Percentiles rank a stretch among this genome's conserved stretches.
phyloP scores from a whole-genome alignment of 2,888 invertebrate genomes.

The Plutella xylostella region DNA sequence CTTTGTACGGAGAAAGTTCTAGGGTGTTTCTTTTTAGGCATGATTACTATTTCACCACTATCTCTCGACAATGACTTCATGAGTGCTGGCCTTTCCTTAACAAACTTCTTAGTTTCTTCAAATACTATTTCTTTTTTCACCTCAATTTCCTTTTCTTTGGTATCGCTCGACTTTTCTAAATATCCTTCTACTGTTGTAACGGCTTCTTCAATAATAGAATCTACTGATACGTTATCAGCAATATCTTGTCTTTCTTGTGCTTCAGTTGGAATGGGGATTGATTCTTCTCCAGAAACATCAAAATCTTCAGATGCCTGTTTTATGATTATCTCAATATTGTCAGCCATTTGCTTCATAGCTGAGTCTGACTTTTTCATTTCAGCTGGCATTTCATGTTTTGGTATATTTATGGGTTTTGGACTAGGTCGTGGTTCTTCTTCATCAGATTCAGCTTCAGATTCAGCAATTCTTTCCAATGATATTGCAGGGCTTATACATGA shows the following conservation, averaged over 20 bases:
- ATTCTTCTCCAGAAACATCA: conserved; percentile 53
- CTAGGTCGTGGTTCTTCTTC: conserved; percentile 29
- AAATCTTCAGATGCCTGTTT: conserved; percentile 63
- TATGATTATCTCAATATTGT: conserved; percentile 63
- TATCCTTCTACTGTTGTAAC: conserved; percentile 53
- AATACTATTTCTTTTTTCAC: conserved; percentile 35
- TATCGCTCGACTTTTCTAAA: conserved; percentile 36
- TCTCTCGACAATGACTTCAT: conserved; percentile 61
- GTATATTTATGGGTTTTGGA: conserved; percentile 20
- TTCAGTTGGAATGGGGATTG: conserved; percentile 27
- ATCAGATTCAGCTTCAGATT: conserved; percentile 57
- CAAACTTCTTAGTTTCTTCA: conserved; percentile 40
- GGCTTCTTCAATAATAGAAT: conserved; percentile 60
- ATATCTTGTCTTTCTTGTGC: conserved; percentile 28
- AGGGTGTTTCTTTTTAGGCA: conserved; percentile 60
- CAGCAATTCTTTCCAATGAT: conserved; percentile 58
- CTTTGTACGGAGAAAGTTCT: conserved; percentile 65
- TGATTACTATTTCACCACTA: conserved; percentile 56
- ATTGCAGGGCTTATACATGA: conserved; percentile 62
- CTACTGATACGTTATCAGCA: conserved; percentile 50
- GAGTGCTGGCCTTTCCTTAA: conserved; percentile 49
- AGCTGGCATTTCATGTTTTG: conserved; percentile 23
- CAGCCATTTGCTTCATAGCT: conserved; percentile 65
- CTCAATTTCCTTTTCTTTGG: conserved; percentile 33
- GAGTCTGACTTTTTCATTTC: conserved; percentile 60